These are phyloP conservation scores for Bombus polaris DNA, from an alignment of 1,140 invertebrate species.

Conservation along the genomic window DNA sequence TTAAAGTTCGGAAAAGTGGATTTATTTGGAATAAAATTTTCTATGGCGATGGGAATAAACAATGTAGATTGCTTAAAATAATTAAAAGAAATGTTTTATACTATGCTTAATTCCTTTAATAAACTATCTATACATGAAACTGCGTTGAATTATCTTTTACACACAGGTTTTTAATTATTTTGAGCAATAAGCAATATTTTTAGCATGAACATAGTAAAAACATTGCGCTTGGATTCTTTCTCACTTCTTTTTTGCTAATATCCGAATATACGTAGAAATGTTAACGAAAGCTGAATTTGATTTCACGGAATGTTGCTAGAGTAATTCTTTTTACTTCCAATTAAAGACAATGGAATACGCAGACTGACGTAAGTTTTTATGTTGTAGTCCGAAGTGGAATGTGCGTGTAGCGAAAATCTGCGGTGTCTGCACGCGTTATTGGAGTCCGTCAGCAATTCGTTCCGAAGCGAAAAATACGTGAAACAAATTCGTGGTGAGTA, in stretches of 20 bases:
- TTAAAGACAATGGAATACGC: neutral
- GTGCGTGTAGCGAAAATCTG: slow-evolving; percentile 89
- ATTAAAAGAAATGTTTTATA: no score
- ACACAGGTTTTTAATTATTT: neutral
- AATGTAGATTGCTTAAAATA: no score
- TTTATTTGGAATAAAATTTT: no score
- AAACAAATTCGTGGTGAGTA: slow-evolving; percentile 82
- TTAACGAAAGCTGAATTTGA: no score
- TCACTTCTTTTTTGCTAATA: neutral
- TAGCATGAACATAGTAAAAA: neutral
- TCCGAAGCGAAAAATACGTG: slow-evolving; percentile 76
- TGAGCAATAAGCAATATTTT: neutral
- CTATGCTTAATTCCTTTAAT: neutral
- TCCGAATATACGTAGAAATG: neutral
- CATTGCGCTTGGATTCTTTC: neutral
- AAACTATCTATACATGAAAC: neutral
- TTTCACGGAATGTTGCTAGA: neutral
- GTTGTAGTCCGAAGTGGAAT: slow-evolving; percentile 88
- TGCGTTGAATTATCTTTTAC: neutral
- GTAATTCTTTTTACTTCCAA: neutral
- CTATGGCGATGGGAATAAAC: no score
- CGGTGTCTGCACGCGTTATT: slow-evolving; percentile 86
- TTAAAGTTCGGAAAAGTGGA: no score
- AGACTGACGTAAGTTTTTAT: slow-evolving; percentile 41
- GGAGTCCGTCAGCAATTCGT: slow-evolving; percentile 78